A percentile compares a stretch with the other conserved stretches of the same genome.
These are phyloP conservation scores for Pseudonaja textilis DNA, from an alignment of 2,113 vertebrate genomes.

Conservation along the genomic window DNA sequence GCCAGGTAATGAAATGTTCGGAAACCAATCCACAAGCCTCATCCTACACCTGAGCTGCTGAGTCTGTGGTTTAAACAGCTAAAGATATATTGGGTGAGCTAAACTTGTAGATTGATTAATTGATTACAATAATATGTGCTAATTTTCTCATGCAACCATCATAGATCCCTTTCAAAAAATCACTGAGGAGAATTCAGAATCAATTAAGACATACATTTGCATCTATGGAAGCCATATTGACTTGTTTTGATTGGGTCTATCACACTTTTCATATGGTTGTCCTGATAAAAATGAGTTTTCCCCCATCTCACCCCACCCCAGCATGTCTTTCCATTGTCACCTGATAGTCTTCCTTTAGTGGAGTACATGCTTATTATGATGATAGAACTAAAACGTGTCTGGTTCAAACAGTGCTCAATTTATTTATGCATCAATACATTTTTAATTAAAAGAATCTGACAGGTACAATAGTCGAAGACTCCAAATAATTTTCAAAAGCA, in stretches of 20 bases:
- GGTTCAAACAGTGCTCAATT: constrained; percentile 64
- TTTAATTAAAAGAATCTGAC: constrained; percentile 78
- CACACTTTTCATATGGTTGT: constrained; percentile 39
- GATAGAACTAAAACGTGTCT: constrained; percentile 62
- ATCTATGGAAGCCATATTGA: constrained; percentile 54
- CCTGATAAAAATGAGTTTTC: constrained; percentile 8
- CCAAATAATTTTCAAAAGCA: constrained; percentile 69
- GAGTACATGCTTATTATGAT: constrained; percentile 52
- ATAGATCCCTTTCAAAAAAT: constrained; percentile 49
- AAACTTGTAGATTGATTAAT: constrained; percentile 39
- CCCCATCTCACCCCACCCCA: background rate
- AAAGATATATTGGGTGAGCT: too few relatives aligned
- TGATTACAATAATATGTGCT: constrained; percentile 4
- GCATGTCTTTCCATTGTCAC: constrained; percentile 50
- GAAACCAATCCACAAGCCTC: too few relatives aligned
- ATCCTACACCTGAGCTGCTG: background rate
- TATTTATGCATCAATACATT: constrained; percentile 73
- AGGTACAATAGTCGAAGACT: constrained; percentile 66
- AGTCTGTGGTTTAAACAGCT: background rate
- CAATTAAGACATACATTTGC: constrained; percentile 56
- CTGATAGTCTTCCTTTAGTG: constrained; percentile 53
- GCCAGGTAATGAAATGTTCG: too few relatives aligned
- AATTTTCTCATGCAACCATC: constrained; percentile 46
- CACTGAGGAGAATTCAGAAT: constrained; percentile 60
- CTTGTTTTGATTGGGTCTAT: constrained; percentile 52